Percentiles rank a stretch among this genome's conserved stretches.
phyloP scores from a whole-genome alignment of 1,140 invertebrate species.

The Neotoxoptera formosana region DNA sequence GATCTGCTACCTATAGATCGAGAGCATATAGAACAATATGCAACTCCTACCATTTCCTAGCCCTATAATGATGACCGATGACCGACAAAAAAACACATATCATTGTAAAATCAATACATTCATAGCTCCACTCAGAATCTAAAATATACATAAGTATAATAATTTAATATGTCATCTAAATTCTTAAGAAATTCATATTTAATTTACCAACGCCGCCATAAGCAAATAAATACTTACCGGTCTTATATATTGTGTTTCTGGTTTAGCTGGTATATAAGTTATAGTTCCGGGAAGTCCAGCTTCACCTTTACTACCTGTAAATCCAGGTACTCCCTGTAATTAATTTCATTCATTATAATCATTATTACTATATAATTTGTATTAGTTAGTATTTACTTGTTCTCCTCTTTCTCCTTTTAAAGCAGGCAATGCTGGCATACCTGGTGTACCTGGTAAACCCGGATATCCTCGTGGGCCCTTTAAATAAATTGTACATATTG shows the following conservation, averaged over 20 bases:
- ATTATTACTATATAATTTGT: slow-evolving; percentile 63
- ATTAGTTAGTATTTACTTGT: slow-evolving; percentile 64
- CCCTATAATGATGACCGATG: too few relatives aligned
- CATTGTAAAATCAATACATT: too few relatives aligned
- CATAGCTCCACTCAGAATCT: too few relatives aligned
- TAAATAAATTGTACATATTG: slow-evolving; percentile 42
- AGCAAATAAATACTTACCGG: slow-evolving; percentile 1
- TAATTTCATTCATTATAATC: not conserved
- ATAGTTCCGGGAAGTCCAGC: slow-evolving; percentile 65
- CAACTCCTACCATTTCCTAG: too few relatives aligned
- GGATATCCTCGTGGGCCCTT: slow-evolving; percentile 62
- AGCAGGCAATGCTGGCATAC: slow-evolving; percentile 61
- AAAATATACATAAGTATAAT: too few relatives aligned
- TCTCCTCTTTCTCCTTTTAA: slow-evolving; percentile 60
- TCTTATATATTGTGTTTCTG: slow-evolving; percentile 28
- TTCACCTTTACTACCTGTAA: slow-evolving; percentile 63
- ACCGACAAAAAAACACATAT: too few relatives aligned
- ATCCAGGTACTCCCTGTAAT: slow-evolving; percentile 59
- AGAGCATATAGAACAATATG: too few relatives aligned
- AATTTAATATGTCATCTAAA: too few relatives aligned
- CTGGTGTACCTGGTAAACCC: slow-evolving; percentile 59
- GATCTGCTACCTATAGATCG: too few relatives aligned
- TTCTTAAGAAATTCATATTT: not conserved
- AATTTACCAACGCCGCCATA: not conserved
- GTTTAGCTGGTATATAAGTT: slow-evolving; percentile 59